These are phyloP conservation scores for Epinotia brunnichana DNA, from an alignment of 2,888 invertebrate species.

Conservation along the genomic window DNA sequence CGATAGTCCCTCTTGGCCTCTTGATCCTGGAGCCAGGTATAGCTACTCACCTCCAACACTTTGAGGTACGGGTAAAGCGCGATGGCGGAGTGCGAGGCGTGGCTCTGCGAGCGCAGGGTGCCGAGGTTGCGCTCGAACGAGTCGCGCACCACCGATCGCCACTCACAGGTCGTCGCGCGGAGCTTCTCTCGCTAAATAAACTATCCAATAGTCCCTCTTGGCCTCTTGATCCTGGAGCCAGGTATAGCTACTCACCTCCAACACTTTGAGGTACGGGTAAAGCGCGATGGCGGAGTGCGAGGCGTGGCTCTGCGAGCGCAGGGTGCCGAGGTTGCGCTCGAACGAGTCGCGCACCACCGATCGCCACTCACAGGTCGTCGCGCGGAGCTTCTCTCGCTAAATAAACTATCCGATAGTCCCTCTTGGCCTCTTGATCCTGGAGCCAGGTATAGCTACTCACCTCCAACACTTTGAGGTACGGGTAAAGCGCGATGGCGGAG, in stretches of 20 bases:
- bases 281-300: slow-evolving; percentile 84
- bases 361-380: slow-evolving; percentile 87
- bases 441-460: slow-evolving; percentile 56
- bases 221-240: no score
- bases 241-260: slow-evolving; percentile 71
- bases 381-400: slow-evolving; percentile 85
- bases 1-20: no score
- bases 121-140: slow-evolving; percentile 89
- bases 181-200: slow-evolving; percentile 85
- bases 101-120: slow-evolving; percentile 85
- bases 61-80: slow-evolving; percentile 89
- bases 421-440: no score
- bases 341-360: slow-evolving; percentile 85
- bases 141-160: slow-evolving; percentile 85
- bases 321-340: slow-evolving; percentile 86
- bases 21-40: no score
- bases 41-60: slow-evolving; percentile 79
- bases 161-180: slow-evolving; percentile 84
- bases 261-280: slow-evolving; percentile 88
- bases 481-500: slow-evolving; percentile 85
- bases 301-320: slow-evolving; percentile 85
- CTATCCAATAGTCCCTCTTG: no score
- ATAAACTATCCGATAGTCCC: no score
- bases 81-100: slow-evolving; percentile 81
- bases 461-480: slow-evolving; percentile 87